phyloP scores from a whole-genome alignment of 92 coral and sea anemone species.

The Scolanthus callimorphus region DNA sequence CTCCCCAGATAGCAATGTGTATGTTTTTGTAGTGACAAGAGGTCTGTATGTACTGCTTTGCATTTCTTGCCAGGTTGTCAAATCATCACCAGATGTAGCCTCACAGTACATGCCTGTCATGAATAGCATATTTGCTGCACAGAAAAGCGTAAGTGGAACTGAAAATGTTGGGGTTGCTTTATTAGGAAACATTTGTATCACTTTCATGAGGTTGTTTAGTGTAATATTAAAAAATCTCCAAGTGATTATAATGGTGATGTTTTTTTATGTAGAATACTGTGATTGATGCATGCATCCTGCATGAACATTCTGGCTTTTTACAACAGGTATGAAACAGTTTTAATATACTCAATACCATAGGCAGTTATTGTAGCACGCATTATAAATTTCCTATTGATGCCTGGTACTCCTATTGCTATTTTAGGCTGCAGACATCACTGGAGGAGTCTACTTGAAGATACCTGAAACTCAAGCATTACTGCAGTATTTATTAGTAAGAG shows the following conservation, averaged over 20 bases:
- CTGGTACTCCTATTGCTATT: no score
- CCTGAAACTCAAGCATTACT: slow-evolving; percentile 77
- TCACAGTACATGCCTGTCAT: slow-evolving; percentile 91
- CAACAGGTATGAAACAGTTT: slow-evolving; percentile 63
- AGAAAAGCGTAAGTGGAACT: slow-evolving; percentile 80
- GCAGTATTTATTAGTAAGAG: slow-evolving; percentile 84
- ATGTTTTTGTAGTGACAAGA: no score
- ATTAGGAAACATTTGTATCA: no score
- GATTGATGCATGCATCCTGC: slow-evolving; percentile 86
- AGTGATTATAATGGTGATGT: no score
- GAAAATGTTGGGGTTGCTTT: no score
- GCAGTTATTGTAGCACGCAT: background rate
- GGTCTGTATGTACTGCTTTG: no score
- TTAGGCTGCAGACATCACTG: slow-evolving; percentile 97
- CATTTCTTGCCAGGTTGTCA: slow-evolving; percentile 83
- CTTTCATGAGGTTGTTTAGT: no score
- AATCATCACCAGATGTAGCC: slow-evolving; percentile 89
- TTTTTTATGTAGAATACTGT: slow-evolving; percentile 91
- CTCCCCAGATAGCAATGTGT: no score
- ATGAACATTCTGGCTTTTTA: slow-evolving; percentile 90
- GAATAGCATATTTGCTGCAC: slow-evolving; percentile 98
- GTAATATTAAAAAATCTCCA: no score
- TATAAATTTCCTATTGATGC: no score
- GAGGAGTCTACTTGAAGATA: slow-evolving; percentile 85
- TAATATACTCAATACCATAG: background rate